These are phyloP conservation scores for Stegodyphus mimosarum DNA, from an alignment of 1,140 invertebrate species.

Conservation along the genomic window DNA sequence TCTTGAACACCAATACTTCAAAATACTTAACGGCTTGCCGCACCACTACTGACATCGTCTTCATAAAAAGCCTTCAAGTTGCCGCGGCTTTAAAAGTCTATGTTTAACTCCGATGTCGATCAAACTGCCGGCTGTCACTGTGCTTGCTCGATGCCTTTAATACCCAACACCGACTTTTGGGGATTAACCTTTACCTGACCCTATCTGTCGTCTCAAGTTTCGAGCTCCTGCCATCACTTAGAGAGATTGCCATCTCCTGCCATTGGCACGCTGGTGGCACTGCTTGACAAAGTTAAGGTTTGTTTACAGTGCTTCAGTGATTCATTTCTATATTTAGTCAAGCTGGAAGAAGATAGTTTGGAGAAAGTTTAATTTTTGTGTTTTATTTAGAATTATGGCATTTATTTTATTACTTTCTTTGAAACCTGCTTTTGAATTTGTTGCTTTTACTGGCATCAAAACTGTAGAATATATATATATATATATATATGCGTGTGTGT, in stretches of 20 bases:
- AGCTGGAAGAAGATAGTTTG: no score
- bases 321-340: no score
- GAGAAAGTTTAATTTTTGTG: no score
- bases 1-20: slow-evolving; percentile 39
- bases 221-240: slow-evolving; percentile 38
- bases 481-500: no score
- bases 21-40: slow-evolving; percentile 17
- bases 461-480: no score
- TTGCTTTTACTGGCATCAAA: no score
- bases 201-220: slow-evolving; percentile 34
- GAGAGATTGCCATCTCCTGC: slow-evolving; percentile 28
- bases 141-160: slow-evolving; percentile 34
- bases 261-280: background rate
- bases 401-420: no score
- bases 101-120: slow-evolving; percentile 37
- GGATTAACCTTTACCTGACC: slow-evolving; percentile 48
- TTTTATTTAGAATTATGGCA: no score
- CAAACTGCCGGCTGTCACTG: slow-evolving; percentile 45
- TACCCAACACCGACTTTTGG: slow-evolving; percentile 41
- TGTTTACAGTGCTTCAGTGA: slow-evolving; percentile 14
- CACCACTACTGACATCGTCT: slow-evolving; percentile 26
- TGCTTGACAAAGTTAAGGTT: slow-evolving; percentile 17
- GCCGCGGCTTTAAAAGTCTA: slow-evolving; percentile 5
- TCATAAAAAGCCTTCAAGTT: slow-evolving; percentile 21
- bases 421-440: no score